A percentile compares a stretch with the other conserved stretches of the same genome.
These are phyloP conservation scores for Mus pahari DNA, from an alignment of 2,113 vertebrate genomes.

Conservation along the genomic window DNA sequence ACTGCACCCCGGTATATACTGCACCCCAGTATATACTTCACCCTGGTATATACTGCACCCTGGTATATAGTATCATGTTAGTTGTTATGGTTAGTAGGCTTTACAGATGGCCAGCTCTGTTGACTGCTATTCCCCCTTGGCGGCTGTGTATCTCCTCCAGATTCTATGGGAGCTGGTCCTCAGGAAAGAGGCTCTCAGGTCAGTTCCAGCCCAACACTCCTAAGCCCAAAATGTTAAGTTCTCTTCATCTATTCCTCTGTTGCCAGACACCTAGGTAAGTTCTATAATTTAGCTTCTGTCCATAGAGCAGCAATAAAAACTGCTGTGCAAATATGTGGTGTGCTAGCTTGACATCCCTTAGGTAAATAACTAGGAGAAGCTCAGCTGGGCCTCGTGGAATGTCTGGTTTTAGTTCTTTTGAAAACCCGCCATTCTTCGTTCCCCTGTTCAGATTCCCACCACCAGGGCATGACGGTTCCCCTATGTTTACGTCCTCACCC, in stretches of 20 bases:
- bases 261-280: background rate
- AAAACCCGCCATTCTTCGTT: too few species aligned
- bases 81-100: background rate
- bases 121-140: background rate
- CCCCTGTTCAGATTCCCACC: background rate
- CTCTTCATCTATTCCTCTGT: background rate
- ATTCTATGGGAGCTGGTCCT: background rate
- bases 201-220: background rate
- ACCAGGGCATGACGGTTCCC: too few species aligned
- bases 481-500: background rate
- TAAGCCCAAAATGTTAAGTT: background rate
- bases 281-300: background rate
- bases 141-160: too few species aligned
- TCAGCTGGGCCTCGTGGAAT: background rate
- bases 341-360: background rate
- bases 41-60: too few species aligned
- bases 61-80: background rate
- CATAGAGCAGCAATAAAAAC: background rate
- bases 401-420: background rate
- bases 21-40: too few species aligned
- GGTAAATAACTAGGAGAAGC: background rate
- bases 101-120: background rate
- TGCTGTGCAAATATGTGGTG: background rate
- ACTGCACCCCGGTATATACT: too few species aligned
- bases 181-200: background rate